Conservation (phyloP, 2,113 vertebrate species). For the Menura novaehollandiae region DNA sequence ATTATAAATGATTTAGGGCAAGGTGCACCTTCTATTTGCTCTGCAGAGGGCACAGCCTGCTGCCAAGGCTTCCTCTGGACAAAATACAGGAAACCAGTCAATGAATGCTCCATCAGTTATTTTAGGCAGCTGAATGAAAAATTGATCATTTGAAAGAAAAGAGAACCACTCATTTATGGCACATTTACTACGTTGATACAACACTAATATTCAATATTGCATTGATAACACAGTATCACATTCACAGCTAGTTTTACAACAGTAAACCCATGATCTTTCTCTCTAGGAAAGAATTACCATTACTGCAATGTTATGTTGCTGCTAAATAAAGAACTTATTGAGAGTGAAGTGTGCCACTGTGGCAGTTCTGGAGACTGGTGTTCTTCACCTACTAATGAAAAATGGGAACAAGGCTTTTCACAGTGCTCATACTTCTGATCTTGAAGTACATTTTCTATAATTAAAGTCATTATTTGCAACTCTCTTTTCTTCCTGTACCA, state of each 20-base stretch:
- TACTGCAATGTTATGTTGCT: background rate
- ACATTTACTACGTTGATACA: accelerated
- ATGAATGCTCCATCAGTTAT: background rate
- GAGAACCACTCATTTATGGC: background rate
- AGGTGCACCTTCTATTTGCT: background rate
- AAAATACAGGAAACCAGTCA: background rate
- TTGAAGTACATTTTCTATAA: background rate
- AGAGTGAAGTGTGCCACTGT: background rate
- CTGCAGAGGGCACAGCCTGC: background rate
- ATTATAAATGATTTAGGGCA: background rate
- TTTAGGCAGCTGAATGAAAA: slow-evolving; percentile 22
- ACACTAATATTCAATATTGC: background rate
- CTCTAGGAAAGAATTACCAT: background rate
- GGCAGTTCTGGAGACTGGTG: background rate
- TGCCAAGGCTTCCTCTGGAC: background rate
- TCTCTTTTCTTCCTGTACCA: background rate
- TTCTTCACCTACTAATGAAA: background rate
- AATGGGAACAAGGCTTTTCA: background rate
- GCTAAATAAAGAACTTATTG: background rate
- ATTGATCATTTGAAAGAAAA: background rate
- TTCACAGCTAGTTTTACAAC: background rate
- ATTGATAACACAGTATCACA: background rate
- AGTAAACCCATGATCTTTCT: background rate
- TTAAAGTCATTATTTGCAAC: background rate
- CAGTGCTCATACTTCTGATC: background rate